Conservation (phyloP, 2,888 invertebrate species). For the Axea sp. region DNA sequence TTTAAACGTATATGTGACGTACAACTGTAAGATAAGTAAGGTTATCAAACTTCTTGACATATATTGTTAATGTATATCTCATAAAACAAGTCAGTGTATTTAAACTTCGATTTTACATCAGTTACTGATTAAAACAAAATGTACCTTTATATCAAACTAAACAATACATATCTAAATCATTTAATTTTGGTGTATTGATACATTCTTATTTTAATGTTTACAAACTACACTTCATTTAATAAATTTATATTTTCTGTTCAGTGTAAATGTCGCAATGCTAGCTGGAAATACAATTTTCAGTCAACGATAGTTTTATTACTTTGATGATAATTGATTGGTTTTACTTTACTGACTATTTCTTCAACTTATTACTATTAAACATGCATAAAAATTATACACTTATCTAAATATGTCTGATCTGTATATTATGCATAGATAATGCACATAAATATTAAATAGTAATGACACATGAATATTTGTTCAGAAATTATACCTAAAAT, state of each 20-base stretch:
- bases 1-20: constrained; percentile 30
- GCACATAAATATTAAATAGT: neutral
- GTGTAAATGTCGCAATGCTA: too few species aligned
- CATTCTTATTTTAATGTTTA: too few species aligned
- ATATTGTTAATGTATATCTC: constrained; percentile 40
- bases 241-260: too few species aligned
- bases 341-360: constrained; percentile 6
- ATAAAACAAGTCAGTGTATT: constrained; percentile 11
- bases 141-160: neutral
- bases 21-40: constrained; percentile 42
- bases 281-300: constrained; percentile 3
- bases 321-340: constrained; percentile 9
- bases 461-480: too few species aligned
- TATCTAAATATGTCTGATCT: neutral
- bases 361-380: constrained; percentile 14
- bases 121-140: neutral
- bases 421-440: neutral
- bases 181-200: too few species aligned
- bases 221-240: too few species aligned
- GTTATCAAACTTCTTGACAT: constrained; percentile 50
- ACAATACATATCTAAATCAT: too few species aligned
- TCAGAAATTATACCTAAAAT: too few species aligned
- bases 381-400: constrained; percentile 4
- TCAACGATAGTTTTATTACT: neutral
- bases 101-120: constrained; percentile 6